phyloP scores from a whole-genome alignment of 2,797 vertebrate species.

The Acrossocheilus fasciatus region DNA sequence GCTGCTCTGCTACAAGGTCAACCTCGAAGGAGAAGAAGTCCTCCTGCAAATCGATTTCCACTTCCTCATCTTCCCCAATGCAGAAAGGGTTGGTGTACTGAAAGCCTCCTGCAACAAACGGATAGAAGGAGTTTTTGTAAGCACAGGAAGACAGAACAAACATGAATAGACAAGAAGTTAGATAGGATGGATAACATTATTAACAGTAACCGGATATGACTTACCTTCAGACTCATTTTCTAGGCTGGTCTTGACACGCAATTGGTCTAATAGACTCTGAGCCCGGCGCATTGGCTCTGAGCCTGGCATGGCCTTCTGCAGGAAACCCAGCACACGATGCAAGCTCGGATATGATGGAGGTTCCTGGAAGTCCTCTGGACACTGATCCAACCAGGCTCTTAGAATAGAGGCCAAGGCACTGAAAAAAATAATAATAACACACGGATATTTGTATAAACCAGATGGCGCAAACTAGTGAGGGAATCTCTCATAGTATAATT shows the following conservation, averaged over 20 bases:
- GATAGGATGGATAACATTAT: background rate
- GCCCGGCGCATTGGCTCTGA: constrained; percentile 88
- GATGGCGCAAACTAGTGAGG: background rate
- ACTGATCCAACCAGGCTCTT: constrained; percentile 93
- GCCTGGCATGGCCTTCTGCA: constrained; percentile 83
- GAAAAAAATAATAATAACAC: constrained; percentile 25
- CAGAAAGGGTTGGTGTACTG: constrained; percentile 76
- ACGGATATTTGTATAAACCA: background rate
- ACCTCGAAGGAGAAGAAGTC: constrained; percentile 88
- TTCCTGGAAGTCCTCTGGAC: constrained; percentile 93
- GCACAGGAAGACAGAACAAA: constrained; percentile 36
- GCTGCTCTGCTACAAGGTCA: constrained; percentile 91
- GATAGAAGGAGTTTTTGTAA: constrained; percentile 22
- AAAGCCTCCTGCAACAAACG: constrained; percentile 78
- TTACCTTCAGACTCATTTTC: constrained; percentile 83
- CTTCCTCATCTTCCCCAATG: constrained; percentile 85
- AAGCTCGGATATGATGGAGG: constrained; percentile 85
- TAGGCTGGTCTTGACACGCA: constrained; percentile 80
- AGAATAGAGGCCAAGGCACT: constrained; percentile 91
- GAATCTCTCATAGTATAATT: background rate
- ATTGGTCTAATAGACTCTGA: constrained; percentile 86
- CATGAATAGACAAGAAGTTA: constrained; percentile 3
- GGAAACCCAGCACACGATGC: constrained; percentile 84
- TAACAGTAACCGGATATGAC: background rate
- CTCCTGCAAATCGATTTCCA: constrained; percentile 80